These are phyloP conservation scores for Botrylloides violaceus DNA, from an alignment of 23 tunicate genomes.

Conservation along the genomic window DNA sequence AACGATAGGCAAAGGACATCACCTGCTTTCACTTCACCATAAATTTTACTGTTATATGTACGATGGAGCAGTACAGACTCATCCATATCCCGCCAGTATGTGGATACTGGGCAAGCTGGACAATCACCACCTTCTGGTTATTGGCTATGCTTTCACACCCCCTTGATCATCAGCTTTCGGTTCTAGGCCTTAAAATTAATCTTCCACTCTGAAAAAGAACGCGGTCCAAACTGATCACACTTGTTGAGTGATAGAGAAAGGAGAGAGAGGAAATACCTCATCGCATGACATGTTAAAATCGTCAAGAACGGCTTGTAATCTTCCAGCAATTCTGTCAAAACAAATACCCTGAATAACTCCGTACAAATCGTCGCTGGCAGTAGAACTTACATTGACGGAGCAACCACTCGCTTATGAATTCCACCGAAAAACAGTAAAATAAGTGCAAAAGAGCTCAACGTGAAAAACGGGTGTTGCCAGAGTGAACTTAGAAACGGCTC, in stretches of 20 bases:
- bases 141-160: no score
- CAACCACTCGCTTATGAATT: slow-evolving; percentile 86
- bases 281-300: slow-evolving; percentile 97
- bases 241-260: not conserved
- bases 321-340: slow-evolving; percentile 90
- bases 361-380: no score
- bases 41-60: no score
- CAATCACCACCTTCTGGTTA: no score
- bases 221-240: no score
- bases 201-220: slow-evolving; percentile 55
- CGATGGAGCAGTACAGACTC: no score
- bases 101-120: no score
- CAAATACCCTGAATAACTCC: no score
- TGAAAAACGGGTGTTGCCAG: slow-evolving; percentile 86
- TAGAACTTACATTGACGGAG: slow-evolving; percentile 87
- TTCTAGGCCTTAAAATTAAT: slow-evolving; percentile 64
- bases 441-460: slow-evolving; percentile 56
- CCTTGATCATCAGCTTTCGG: slow-evolving; percentile 63
- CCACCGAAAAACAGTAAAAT: slow-evolving; percentile 71
- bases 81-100: no score
- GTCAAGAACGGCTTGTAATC: slow-evolving; percentile 84
- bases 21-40: no score
- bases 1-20: no score
- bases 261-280: slow-evolving; percentile 33
- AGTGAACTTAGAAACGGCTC: slow-evolving; percentile 71